Base-by-base conservation (phyloP, 92 coral and sea anemone species). In the Parazoanthus darwini region DNA sequence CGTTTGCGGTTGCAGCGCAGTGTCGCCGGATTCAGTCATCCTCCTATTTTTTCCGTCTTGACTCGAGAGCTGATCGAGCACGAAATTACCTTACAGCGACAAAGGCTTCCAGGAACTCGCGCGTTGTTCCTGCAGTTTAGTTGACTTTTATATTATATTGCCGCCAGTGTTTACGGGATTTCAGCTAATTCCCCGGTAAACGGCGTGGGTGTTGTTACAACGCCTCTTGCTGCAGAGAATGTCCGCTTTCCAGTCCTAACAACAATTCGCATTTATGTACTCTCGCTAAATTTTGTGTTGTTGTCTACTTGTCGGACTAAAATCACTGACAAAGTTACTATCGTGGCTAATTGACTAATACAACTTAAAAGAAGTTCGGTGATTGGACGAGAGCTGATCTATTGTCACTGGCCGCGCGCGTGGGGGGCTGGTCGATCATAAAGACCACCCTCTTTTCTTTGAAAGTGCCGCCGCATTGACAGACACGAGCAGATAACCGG, bases 331-430 rank as follows among this genome's bases (percentile, higher is more conserved):
- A 89, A 92, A 86, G 88, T 89, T 89, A 85, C 91, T 85, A 83
- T 89, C 92, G 91, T 90, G 92, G 92, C 88, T 93, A 88, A 93
- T 90, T 94, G 96, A 94, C 96, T 88, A 92, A 92, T 94, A 88
- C 92, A 88, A 94, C 92, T 86, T 74, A 79, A 83, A 81, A 86
- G 90, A 87, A 54, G 25, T 88, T 23, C 72, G 82, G 37, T 81
- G 88, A 95, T 95, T 95, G 98, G 98, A 83, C 71, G 58, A 76
- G 15, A 36, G 68, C 65, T 81, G 93, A 90, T 88, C 92, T 73
- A 81, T 93, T 95, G 98, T 93, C 94, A 95, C 39, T 18, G 75
- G 81, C 86, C 48, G 81, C 92, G 90, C 96, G 91, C 91, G 89
- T 68, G 90, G 90, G 91, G 89, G 91, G 75, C 89, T 42, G 67